phyloP scores from a whole-genome alignment of 2,888 invertebrate species.

The Scaptomyza tumidula region DNA sequence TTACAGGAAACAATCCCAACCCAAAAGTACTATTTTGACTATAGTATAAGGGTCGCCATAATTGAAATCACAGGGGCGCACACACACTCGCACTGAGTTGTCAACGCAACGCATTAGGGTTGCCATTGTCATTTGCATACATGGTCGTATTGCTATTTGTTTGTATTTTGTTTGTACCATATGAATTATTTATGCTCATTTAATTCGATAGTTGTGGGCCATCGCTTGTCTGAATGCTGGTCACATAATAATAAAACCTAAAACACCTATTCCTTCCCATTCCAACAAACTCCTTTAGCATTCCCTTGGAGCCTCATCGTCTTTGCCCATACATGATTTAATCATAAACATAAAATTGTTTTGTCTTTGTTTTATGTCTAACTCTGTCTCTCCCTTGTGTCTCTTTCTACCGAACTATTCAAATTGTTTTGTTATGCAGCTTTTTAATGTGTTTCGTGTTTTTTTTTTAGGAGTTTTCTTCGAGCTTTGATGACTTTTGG shows the following conservation, averaged over 20 bases:
- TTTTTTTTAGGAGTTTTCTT: constrained; percentile 13
- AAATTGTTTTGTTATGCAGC: constrained; percentile 50
- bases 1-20: constrained; percentile 1
- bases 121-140: constrained; percentile 71
- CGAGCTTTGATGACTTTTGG: constrained; percentile 61
- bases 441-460: constrained; percentile 52
- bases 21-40: neutral
- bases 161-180: constrained; percentile 32
- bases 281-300: neutral
- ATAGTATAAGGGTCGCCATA: constrained; percentile 37
- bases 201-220: constrained; percentile 67
- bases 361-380: constrained; percentile 63
- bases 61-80: constrained; percentile 68
- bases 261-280: constrained; percentile 29
- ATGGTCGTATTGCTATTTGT: constrained; percentile 4
- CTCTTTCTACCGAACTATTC: constrained; percentile 25
- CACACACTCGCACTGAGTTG: constrained; percentile 36
- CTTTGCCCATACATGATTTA: constrained; percentile 61
- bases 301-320: neutral
- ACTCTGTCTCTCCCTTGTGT: neutral
- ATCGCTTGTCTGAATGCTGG: constrained; percentile 11
- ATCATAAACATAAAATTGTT: constrained; percentile 77
- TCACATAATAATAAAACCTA: constrained; percentile 38
- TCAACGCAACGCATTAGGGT: constrained; percentile 53
- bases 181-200: constrained; percentile 77